phyloP scores from a whole-genome alignment of 2,888 invertebrate genomes.

The Drosophila pseudotakahashii region DNA sequence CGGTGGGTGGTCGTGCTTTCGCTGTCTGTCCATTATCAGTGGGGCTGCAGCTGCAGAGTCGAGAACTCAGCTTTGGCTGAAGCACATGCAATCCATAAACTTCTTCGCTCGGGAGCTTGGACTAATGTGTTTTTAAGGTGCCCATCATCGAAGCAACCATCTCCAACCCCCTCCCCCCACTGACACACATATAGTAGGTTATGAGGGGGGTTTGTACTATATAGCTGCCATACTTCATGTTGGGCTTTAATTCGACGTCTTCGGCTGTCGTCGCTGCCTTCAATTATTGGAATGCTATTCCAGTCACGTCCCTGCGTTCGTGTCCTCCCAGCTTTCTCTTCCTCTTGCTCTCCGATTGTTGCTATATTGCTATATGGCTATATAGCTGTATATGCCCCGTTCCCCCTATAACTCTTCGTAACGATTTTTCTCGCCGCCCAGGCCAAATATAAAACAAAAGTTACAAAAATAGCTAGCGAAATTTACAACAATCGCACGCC shows the following conservation, averaged over 20 bases:
- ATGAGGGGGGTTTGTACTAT: neutral
- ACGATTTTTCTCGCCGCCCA: slow-evolving; percentile 31
- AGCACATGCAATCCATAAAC: slow-evolving; percentile 60
- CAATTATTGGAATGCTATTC: slow-evolving; percentile 73
- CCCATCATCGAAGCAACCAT: slow-evolving; percentile 2
- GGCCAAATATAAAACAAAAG: slow-evolving; percentile 40
- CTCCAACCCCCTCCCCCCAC: neutral
- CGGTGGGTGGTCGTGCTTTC: neutral
- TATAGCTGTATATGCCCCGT: slow-evolving; percentile 9
- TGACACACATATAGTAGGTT: slow-evolving; percentile 17
- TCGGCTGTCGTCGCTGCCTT: slow-evolving; percentile 59
- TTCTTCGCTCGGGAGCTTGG: slow-evolving; percentile 27
- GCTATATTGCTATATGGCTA: neutral
- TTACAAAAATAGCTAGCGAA: slow-evolving; percentile 42
- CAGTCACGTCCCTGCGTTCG: slow-evolving; percentile 70
- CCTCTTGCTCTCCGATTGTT: slow-evolving; percentile 14
- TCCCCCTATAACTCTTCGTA: slow-evolving; percentile 33
- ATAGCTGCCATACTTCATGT: slow-evolving; percentile 58
- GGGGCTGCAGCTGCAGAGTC: slow-evolving; percentile 60
- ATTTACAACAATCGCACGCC: slow-evolving; percentile 41
- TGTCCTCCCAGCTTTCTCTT: slow-evolving; percentile 50
- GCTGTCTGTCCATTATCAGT: slow-evolving; percentile 54
- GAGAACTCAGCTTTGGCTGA: slow-evolving; percentile 54
- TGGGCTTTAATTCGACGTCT: slow-evolving; percentile 62
- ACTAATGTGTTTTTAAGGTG: slow-evolving; percentile 55